Conservation (phyloP, 2,888 invertebrate species). For the Calephelis perditalis region DNA sequence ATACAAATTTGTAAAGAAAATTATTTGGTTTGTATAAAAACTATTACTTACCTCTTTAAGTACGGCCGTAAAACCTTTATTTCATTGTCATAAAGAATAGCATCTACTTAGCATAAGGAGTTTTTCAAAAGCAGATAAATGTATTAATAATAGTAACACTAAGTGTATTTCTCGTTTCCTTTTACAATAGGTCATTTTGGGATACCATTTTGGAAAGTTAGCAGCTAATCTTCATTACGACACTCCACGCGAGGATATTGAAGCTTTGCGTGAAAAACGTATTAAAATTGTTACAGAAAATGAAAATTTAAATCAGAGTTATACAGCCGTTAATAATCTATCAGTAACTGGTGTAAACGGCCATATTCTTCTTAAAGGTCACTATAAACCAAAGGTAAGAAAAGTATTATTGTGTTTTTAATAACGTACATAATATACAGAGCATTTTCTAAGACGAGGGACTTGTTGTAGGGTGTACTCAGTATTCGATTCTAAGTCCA, state of each 20-base stretch:
- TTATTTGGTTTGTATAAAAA: too few species aligned
- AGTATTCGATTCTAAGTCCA: too few species aligned
- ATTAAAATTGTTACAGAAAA: slow-evolving; percentile 14
- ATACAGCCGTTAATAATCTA: slow-evolving; percentile 14
- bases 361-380: slow-evolving; percentile 16
- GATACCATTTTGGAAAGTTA: slow-evolving; percentile 18
- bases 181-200: slow-evolving; percentile 19
- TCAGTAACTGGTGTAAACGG: slow-evolving; percentile 12
- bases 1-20: too few species aligned
- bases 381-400: slow-evolving; percentile 14
- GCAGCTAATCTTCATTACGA: slow-evolving; percentile 13
- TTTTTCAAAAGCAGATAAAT: too few species aligned
- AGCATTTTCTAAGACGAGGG: not conserved
- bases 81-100: too few species aligned
- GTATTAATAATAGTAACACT: too few species aligned
- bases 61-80: too few species aligned
- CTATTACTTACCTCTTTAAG: too few species aligned
- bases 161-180: not conserved
- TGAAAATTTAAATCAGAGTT: slow-evolving; percentile 4
- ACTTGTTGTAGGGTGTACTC: too few species aligned
- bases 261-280: slow-evolving; percentile 17
- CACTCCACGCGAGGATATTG: slow-evolving; percentile 18
- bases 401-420: not conserved
- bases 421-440: not conserved
- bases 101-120: too few species aligned